Percentiles rank a stretch among this genome's conserved stretches.
phyloP scores from a whole-genome alignment of 2,888 invertebrate species.

The Cosmia pyralina region DNA sequence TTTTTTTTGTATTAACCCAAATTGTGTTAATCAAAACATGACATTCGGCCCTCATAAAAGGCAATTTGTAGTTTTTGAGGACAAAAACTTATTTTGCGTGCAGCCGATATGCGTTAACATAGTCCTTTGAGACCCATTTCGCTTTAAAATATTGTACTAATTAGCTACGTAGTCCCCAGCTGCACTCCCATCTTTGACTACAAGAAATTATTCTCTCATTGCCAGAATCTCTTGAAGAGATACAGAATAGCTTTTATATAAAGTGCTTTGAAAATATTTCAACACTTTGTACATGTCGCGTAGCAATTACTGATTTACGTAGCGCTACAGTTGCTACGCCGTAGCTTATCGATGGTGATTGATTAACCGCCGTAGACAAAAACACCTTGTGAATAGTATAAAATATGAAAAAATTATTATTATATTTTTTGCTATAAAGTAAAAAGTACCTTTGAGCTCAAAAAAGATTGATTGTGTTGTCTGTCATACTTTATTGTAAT shows the following conservation, averaged over 20 bases:
- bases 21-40: too few species aligned
- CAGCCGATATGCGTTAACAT: too few species aligned
- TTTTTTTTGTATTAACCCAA: too few species aligned
- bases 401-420: not conserved
- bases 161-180: not conserved
- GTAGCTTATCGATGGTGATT: conserved; percentile 52
- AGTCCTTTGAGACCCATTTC: too few species aligned
- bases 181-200: not conserved
- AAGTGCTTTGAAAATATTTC: conserved; percentile 34
- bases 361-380: conserved; percentile 20
- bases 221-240: not conserved
- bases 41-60: too few species aligned
- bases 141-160: conserved; percentile 2
- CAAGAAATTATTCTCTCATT: not conserved
- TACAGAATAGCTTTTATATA: conserved; percentile 3
- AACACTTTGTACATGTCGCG: conserved; percentile 32
- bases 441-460: not conserved
- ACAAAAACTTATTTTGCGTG: too few species aligned
- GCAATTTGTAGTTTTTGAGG: too few species aligned
- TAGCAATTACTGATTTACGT: conserved; percentile 53
- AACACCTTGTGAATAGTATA: not conserved
- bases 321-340: conserved; percentile 62
- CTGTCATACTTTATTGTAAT: not conserved
- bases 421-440: not conserved
- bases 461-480: not conserved